phyloP scores from a whole-genome alignment of 2,797 vertebrate genomes.

The Rhinoraja longicauda region DNA sequence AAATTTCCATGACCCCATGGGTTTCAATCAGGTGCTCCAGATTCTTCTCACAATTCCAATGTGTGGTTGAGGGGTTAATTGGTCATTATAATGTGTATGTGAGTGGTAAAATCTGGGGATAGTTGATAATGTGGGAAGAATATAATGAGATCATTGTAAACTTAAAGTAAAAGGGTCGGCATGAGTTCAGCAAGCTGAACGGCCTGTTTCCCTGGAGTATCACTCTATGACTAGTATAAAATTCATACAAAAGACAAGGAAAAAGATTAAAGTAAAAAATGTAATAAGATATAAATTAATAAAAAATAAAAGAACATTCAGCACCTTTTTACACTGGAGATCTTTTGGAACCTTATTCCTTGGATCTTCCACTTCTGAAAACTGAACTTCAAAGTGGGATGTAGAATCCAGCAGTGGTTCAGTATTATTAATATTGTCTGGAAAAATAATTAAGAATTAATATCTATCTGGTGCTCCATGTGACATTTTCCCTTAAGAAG shows the following conservation, averaged over 20 bases:
- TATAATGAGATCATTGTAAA: no score
- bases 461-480: not conserved
- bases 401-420: not conserved
- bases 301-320: not conserved
- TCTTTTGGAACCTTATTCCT: not conserved
- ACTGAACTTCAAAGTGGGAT: not conserved
- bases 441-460: not conserved
- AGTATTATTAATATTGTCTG: conserved; percentile 20
- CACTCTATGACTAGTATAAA: not conserved
- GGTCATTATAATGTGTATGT: no score
- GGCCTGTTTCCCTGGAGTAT: no score
- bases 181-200: no score
- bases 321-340: conserved; percentile 21
- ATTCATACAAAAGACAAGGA: not conserved
- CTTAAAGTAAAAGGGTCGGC: no score
- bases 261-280: not conserved
- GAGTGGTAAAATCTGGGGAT: no score
- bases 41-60: no score
- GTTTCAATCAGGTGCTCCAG: no score
- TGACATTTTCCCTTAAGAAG: not conserved
- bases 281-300: not conserved
- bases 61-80: no score
- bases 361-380: not conserved
- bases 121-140: no score
- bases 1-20: no score